Conservation (phyloP, 1,140 invertebrate species). For the Conus ventricosus region DNA sequence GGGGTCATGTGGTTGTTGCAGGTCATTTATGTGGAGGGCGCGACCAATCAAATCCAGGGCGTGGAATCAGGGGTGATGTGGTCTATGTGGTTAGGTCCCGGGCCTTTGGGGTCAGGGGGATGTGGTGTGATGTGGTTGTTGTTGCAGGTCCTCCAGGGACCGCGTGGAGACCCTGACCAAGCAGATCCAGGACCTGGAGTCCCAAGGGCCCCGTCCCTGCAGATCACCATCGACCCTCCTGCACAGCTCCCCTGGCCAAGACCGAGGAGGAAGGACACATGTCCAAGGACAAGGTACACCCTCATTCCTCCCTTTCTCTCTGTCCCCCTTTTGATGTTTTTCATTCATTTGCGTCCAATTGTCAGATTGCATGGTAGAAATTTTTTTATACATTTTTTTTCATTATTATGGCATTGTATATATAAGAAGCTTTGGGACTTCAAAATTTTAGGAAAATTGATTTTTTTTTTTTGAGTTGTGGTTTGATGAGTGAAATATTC, state of each 20-base stretch:
- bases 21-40: conserved; percentile 75
- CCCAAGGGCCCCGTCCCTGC: conserved; percentile 85
- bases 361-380: too few relatives aligned
- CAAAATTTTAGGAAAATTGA: too few relatives aligned
- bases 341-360: not conserved
- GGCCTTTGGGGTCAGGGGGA: too few relatives aligned
- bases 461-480: too few relatives aligned
- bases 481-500: too few relatives aligned
- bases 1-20: conserved; percentile 85
- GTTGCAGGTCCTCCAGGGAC: conserved; percentile 84
- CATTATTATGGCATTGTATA: too few relatives aligned
- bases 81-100: too few relatives aligned
- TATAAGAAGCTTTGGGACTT: too few relatives aligned
- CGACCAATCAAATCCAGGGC: not conserved
- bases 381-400: too few relatives aligned
- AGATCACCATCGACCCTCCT: conserved; percentile 93
- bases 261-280: conserved; percentile 86
- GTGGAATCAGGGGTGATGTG: too few relatives aligned
- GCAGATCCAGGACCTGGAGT: conserved; percentile 87
- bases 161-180: conserved; percentile 85
- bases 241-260: conserved; percentile 87
- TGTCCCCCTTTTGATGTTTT: conserved; percentile 21
- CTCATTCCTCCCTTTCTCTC: too few relatives aligned
- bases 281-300: conserved; percentile 81
- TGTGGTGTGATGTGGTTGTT: not conserved